Evolutionary conservation across 2,113 vertebrate genomes (phyloP).

Genomic region (Anoplopoma fimbria): DNA sequence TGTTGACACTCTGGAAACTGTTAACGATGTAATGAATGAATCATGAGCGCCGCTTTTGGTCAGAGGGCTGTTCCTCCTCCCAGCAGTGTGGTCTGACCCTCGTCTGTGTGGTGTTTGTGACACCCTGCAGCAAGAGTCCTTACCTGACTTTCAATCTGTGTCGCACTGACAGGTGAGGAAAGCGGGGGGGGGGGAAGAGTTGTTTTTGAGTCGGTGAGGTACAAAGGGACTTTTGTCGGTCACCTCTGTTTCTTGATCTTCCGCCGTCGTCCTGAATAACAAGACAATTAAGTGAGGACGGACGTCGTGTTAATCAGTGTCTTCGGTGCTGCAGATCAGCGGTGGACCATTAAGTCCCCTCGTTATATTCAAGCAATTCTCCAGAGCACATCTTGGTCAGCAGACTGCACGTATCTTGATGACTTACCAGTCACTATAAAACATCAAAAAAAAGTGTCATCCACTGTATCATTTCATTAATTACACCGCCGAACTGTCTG

Average conservation of each 20-base stretch:
- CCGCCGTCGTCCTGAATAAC: conserved; percentile 50
- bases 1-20: conserved; percentile 80
- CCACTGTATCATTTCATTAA: background rate
- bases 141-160: conserved; percentile 57
- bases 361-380: conserved; percentile 52
- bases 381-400: conserved; percentile 41
- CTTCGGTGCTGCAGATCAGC: conserved; percentile 50
- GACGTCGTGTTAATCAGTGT: conserved; percentile 61
- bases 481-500: background rate
- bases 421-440: conserved; percentile 10
- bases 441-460: conserved; percentile 32
- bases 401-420: conserved; percentile 13
- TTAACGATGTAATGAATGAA: conserved; percentile 82
- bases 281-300: conserved; percentile 69
- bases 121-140: conserved; percentile 56
- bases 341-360: conserved; percentile 55
- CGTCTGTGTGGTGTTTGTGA: conserved; percentile 55
- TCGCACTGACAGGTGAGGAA: conserved; percentile 51
- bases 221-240: conserved; percentile 68
- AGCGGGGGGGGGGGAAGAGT: conserved; percentile 9
- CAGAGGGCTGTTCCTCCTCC: conserved; percentile 64
- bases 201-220: conserved; percentile 51
- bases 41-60: conserved; percentile 77
- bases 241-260: conserved; percentile 63
- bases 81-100: conserved; percentile 52